Evolutionary conservation across 2,888 invertebrate species (phyloP).

Genomic region (Amphipoea lucens): DNA sequence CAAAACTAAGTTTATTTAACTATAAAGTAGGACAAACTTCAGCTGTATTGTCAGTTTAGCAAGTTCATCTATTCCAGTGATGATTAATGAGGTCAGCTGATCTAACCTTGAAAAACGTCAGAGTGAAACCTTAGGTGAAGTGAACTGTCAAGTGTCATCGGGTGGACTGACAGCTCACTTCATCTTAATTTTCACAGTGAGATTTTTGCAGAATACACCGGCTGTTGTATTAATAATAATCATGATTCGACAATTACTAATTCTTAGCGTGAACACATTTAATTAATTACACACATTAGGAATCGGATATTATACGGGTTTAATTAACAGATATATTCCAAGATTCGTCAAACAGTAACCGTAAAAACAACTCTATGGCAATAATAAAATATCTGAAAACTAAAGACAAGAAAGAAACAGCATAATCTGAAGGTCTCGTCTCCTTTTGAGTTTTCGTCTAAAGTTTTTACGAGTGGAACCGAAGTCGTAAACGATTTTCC

Average conservation of each 20-base stretch:
- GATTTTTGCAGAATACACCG: neutral
- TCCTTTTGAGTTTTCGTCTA: conserved; percentile 27
- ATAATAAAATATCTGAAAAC: conserved; percentile 5
- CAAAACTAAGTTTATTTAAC: neutral
- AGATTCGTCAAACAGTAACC: neutral
- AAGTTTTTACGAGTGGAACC: conserved; percentile 52
- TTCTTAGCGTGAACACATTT: neutral
- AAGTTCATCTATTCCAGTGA: conserved; percentile 9
- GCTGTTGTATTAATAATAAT: neutral
- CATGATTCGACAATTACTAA: neutral
- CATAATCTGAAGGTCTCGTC: conserved; percentile 25
- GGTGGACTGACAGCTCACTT: neutral
- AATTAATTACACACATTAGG: conserved; percentile 34
- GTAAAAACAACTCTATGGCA: conserved; percentile 14
- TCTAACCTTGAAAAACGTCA: neutral
- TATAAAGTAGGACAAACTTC: conserved; percentile 6
- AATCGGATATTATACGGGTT: conserved; percentile 10
- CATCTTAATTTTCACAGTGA: neutral
- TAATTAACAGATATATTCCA: conserved; percentile 1
- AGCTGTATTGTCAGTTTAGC: neutral
- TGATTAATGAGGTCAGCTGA: neutral
- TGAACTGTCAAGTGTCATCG: neutral
- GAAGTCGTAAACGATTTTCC: conserved; percentile 49
- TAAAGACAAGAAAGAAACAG: conserved; percentile 3
- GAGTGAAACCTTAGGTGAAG: neutral